Percentiles rank a stretch among this genome's conserved stretches.
Conservation (phyloP, 2,888 invertebrate genomes). For the Scaeva pyrastri region DNA sequence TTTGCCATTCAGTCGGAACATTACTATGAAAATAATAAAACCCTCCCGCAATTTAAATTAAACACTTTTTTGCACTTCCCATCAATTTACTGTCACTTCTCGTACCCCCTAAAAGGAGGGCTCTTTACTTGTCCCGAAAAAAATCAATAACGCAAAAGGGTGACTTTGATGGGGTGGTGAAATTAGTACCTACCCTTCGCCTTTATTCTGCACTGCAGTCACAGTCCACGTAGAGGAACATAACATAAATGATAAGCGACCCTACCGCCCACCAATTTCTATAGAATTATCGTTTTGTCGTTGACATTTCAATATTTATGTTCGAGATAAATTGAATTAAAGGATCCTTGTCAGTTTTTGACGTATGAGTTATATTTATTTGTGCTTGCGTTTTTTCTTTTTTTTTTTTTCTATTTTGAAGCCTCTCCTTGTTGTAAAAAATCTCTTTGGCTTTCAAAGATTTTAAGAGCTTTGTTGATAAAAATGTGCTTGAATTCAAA, state of each 20-base stretch:
- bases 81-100: conserved; percentile 47
- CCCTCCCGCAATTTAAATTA: conserved; percentile 15
- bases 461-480: too few species aligned
- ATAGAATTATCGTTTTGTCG: conserved; percentile 61
- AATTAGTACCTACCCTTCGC: too few species aligned
- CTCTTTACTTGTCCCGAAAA: background rate
- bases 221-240: background rate
- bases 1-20: conserved; percentile 7
- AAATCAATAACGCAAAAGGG: conserved; percentile 1
- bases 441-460: too few species aligned
- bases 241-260: conserved; percentile 19
- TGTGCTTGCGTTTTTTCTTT: too few species aligned
- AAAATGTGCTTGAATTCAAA: too few species aligned
- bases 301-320: conserved; percentile 71
- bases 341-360: conserved; percentile 65
- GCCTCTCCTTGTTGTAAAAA: too few species aligned
- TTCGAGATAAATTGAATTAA: conserved; percentile 64
- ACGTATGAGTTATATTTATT: conserved; percentile 38
- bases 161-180: conserved; percentile 25
- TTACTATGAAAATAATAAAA: conserved; percentile 20
- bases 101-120: conserved; percentile 15
- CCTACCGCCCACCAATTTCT: conserved; percentile 40
- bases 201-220: too few species aligned
- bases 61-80: background rate
- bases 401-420: too few species aligned